Conservation (phyloP, 1,140 invertebrate genomes). For the Dendroctonus valens region DNA sequence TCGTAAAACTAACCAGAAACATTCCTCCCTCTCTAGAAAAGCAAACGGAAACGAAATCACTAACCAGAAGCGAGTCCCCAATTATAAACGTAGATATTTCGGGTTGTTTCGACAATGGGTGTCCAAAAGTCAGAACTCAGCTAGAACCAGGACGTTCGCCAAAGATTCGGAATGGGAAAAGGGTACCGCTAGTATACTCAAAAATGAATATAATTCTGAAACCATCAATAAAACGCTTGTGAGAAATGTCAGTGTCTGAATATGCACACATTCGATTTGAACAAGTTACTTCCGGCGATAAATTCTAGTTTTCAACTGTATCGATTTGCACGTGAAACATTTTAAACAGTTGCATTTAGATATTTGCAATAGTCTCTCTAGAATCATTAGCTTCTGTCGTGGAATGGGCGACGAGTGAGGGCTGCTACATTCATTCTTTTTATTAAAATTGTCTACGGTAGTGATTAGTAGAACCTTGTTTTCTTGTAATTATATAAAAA, state of each 20-base stretch:
- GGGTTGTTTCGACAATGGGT: slow-evolving; percentile 16
- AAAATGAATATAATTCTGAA: slow-evolving; percentile 34
- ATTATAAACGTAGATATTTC: slow-evolving; percentile 13
- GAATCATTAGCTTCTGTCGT: no score
- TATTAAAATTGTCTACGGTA: no score
- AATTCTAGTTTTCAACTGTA: slow-evolving; percentile 13
- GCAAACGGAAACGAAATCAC: slow-evolving; percentile 26
- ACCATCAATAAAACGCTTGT: slow-evolving; percentile 32
- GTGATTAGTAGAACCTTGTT: no score
- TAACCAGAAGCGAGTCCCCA: slow-evolving; percentile 8
- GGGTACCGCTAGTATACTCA: slow-evolving; percentile 40
- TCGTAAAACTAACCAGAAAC: slow-evolving; percentile 34
- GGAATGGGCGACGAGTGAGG: no score
- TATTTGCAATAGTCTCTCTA: no score
- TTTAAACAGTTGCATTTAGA: no score
- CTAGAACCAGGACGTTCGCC: slow-evolving; percentile 21
- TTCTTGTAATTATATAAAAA: no score
- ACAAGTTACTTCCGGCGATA: slow-evolving; percentile 37
- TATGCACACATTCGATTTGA: slow-evolving; percentile 34
- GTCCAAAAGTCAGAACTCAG: slow-evolving; percentile 37
- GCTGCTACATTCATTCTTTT: no score
- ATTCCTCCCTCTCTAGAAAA: slow-evolving; percentile 31
- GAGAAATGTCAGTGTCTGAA: slow-evolving; percentile 26
- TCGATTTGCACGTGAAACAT: no score
- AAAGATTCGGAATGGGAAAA: slow-evolving; percentile 34